Percentiles rank a stretch among this genome's conserved stretches.
phyloP scores from a whole-genome alignment of 1,140 invertebrate species.

The Diorhabda carinulata region DNA sequence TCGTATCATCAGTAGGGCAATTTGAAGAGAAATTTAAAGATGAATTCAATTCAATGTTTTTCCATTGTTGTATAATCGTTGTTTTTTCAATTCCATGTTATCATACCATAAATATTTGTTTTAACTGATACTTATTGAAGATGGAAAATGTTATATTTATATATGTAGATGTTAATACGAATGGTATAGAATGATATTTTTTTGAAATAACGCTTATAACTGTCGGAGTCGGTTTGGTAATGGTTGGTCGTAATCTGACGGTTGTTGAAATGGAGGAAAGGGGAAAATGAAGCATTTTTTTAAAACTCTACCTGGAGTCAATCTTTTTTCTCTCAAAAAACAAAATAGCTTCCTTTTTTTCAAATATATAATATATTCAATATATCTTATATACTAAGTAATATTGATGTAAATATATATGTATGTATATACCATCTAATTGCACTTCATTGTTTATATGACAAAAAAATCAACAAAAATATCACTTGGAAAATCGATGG shows the following conservation, averaged over 20 bases:
- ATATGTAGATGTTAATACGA: too few relatives aligned
- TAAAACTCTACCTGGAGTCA: conserved; percentile 52
- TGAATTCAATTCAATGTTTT: too few relatives aligned
- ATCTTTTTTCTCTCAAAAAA: conserved; percentile 58
- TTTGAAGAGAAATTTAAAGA: too few relatives aligned
- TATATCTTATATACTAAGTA: conserved; percentile 52
- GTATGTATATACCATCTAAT: conserved; percentile 53
- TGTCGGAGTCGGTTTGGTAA: conserved; percentile 51
- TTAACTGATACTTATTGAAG: too few relatives aligned
- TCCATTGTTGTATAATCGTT: too few relatives aligned
- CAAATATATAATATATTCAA: conserved; percentile 50
- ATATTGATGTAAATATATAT: conserved; percentile 55
- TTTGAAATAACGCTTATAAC: conserved; percentile 31
- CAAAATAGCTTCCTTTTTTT: conserved; percentile 49
- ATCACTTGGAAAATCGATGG: conserved; percentile 33
- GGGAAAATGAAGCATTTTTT: conserved; percentile 41
- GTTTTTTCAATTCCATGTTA: too few relatives aligned
- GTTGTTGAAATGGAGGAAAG: conserved; percentile 45
- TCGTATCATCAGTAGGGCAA: too few relatives aligned
- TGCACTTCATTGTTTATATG: conserved; percentile 52
- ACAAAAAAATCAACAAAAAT: conserved; percentile 39
- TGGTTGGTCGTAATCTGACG: conserved; percentile 48
- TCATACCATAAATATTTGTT: too few relatives aligned
- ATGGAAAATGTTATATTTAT: too few relatives aligned
- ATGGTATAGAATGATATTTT: neutral